phyloP scores from a whole-genome alignment of 2,888 invertebrate species.

The Clostera curtula region DNA sequence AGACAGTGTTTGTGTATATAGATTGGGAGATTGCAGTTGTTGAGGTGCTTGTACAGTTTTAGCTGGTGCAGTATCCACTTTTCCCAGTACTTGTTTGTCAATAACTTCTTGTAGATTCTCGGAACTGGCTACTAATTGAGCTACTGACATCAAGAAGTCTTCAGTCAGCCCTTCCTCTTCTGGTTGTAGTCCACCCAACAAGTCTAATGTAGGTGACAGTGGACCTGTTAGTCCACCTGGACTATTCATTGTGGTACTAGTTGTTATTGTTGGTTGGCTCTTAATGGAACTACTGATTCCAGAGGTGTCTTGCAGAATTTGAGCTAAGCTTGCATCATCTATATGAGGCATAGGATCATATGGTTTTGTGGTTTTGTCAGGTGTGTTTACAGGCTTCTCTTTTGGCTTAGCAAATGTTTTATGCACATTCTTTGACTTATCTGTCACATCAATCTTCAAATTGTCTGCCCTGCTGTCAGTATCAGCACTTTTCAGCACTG shows the following conservation, averaged over 20 bases:
- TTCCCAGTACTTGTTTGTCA: constrained; percentile 77
- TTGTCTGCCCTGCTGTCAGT: constrained; percentile 24
- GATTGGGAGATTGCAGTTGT: constrained; percentile 29
- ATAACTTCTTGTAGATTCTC: constrained; percentile 83
- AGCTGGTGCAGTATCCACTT: constrained; percentile 45
- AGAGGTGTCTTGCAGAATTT: constrained; percentile 63
- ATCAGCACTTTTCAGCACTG: constrained; percentile 19
- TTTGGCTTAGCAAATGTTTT: constrained; percentile 43
- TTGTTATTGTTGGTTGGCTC: constrained; percentile 41
- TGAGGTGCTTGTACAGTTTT: constrained; percentile 31
- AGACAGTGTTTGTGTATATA: constrained; percentile 40
- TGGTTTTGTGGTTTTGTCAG: constrained; percentile 44
- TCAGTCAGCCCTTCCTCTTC: constrained; percentile 80
- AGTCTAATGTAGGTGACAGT: constrained; percentile 74
- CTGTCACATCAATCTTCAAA: constrained; percentile 22
- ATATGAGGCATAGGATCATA: constrained; percentile 63
- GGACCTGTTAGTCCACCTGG: constrained; percentile 69
- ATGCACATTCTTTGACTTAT: constrained; percentile 30
- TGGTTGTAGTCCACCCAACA: constrained; percentile 76
- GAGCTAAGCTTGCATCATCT: constrained; percentile 66
- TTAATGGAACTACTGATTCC: constrained; percentile 39
- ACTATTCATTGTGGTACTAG: constrained; percentile 55
- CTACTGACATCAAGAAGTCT: constrained; percentile 83
- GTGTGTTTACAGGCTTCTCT: constrained; percentile 28
- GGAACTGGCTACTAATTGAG: constrained; percentile 79